These are phyloP conservation scores for Amblyteles armatorius DNA, from an alignment of 2,888 invertebrate species.

Conservation along the genomic window DNA sequence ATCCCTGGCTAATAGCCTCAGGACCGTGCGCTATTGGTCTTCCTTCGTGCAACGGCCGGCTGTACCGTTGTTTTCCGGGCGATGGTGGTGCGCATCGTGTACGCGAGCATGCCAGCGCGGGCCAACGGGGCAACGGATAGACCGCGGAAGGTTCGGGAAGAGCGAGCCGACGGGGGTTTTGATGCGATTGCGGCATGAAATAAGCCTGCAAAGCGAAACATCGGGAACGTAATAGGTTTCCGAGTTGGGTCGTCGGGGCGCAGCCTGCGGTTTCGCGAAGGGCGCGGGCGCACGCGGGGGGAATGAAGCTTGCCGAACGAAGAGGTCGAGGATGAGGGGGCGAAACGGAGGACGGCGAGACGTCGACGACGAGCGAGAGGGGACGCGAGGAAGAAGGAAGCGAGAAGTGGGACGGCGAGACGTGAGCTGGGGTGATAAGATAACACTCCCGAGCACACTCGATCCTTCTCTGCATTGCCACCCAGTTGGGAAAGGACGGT, in stretches of 20 bases:
- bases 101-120: background rate
- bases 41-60: background rate
- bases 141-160: constrained; percentile 5
- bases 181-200: constrained; percentile 79
- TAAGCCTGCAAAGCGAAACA: constrained; percentile 78
- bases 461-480: constrained; percentile 73
- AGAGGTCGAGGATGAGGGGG: constrained; percentile 7
- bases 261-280: constrained; percentile 72
- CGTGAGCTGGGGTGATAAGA: constrained; percentile 74
- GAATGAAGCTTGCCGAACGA: background rate
- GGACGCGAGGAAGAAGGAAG: constrained; percentile 18
- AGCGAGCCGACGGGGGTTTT: constrained; percentile 48
- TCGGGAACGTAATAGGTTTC: constrained; percentile 77
- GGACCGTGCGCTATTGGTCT: constrained; percentile 58
- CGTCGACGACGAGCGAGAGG: constrained; percentile 34
- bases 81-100: background rate
- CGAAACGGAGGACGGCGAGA: constrained; percentile 39
- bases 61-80: background rate
- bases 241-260: constrained; percentile 71
- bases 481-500: constrained; percentile 55
- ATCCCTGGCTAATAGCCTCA: constrained; percentile 76
- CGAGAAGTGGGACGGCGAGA: constrained; percentile 52
- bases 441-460: constrained; percentile 73
- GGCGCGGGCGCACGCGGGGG: constrained; percentile 17
- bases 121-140: constrained; percentile 16